phyloP scores from a whole-genome alignment of 2,888 invertebrate genomes.

The Drosophila yooni region DNA sequence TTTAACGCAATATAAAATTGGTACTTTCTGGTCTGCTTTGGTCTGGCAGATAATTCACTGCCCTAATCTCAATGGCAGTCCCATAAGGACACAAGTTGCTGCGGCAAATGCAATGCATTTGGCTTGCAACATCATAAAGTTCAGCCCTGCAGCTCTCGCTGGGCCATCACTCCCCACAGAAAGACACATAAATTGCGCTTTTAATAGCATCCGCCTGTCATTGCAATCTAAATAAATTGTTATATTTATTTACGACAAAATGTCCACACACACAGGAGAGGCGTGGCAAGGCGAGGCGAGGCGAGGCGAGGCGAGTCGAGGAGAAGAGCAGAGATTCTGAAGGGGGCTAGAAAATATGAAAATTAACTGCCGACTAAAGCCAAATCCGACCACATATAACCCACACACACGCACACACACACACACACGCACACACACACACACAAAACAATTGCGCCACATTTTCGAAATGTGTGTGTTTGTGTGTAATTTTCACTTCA shows the following conservation, averaged over 20 bases:
- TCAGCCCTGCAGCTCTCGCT: constrained; percentile 35
- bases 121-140: constrained; percentile 62
- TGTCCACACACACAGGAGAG: constrained; percentile 53
- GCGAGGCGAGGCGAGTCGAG: neutral
- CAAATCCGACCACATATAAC: constrained; percentile 67
- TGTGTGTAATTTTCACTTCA: constrained; percentile 80
- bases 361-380: constrained; percentile 82
- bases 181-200: constrained; percentile 75
- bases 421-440: constrained; percentile 12
- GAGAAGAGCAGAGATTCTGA: constrained; percentile 2
- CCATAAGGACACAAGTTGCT: constrained; percentile 21
- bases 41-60: constrained; percentile 14
- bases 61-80: constrained; percentile 25
- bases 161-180: constrained; percentile 40
- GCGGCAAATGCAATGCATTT: constrained; percentile 41
- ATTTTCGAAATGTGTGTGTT: constrained; percentile 49
- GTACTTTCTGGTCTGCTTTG: neutral
- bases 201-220: constrained; percentile 82
- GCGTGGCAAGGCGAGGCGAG: neutral
- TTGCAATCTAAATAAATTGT: constrained; percentile 83
- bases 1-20: constrained; percentile 4
- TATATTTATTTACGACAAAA: constrained; percentile 82
- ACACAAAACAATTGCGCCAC: constrained; percentile 75
- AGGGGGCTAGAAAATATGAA: constrained; percentile 76
- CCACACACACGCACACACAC: constrained; percentile 10